Percentiles rank a stretch among this genome's conserved stretches.
Evolutionary conservation across 2,888 invertebrate species (phyloP).

Genomic region (Arrhopalites spinosus): DNA sequence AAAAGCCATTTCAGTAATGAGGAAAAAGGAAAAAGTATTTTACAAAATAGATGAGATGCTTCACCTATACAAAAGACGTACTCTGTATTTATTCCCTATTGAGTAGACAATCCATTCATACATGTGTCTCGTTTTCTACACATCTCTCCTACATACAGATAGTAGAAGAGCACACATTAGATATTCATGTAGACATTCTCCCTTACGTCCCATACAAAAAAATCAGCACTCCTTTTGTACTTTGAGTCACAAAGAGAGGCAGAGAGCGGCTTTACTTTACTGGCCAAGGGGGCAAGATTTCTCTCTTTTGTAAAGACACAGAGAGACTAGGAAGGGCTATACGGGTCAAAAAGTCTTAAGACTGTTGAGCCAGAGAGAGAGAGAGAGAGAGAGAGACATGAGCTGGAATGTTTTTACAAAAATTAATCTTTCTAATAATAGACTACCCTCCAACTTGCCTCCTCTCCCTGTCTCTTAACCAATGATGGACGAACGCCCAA

Average conservation of each 20-base stretch:
- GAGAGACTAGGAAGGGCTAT: not conserved
- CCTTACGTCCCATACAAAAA: no score
- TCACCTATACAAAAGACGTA: not conserved
- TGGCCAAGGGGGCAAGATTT: not conserved
- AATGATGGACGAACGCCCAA: no score
- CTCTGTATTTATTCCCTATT: not conserved
- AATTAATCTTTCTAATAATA: slow-evolving; percentile 33
- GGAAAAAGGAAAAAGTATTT: slow-evolving; percentile 25
- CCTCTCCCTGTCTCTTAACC: not conserved
- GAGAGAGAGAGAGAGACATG: slow-evolving; percentile 2
- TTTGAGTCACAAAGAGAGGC: not conserved
- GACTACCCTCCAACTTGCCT: not conserved
- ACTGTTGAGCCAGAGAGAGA: not conserved
- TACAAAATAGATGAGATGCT: not conserved
- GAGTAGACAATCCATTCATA: not conserved
- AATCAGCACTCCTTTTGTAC: not conserved
- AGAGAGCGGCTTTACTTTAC: not conserved
- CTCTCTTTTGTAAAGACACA: not conserved
- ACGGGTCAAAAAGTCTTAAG: not conserved
- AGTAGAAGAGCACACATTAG: no score
- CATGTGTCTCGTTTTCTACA: not conserved
- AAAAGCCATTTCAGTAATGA: slow-evolving; percentile 40
- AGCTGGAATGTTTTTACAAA: slow-evolving; percentile 20
- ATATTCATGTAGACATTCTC: no score
- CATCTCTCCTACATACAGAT: not conserved